Base-by-base conservation (phyloP, 2,113 vertebrate species). In the Noctilio leporinus region DNA sequence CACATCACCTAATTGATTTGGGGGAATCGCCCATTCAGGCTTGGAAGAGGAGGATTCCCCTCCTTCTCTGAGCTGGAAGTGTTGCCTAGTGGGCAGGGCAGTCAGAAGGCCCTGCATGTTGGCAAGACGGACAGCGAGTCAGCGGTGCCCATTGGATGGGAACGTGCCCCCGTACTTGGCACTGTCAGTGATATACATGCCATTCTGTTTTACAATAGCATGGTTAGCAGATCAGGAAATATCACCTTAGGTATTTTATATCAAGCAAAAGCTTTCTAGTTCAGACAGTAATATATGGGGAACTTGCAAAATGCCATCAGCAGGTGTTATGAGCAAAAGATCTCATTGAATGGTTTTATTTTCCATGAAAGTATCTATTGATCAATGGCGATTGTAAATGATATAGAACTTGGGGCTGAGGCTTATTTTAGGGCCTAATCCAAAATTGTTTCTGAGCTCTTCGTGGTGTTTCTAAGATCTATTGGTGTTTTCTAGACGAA, bases 191-290 rank as follows among this genome's bases (percentile, higher is more conserved):
- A 33, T 16, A 43, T 10, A 33, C 0, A 1, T 26, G 4, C 77
- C 0, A 3, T 57, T 49, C 22, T 64, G 10, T 80, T 88, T 59
- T 80, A 26, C 40, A 64, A 45, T 19, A 30, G 3, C 15, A 6
- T 76, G n/a, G 38, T 59, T 35, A 91, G 30, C 62, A 69, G 57
- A 69, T 57, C 49, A 38, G 59, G 86, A 86, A 87, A 94, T 70
- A 57, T 5, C 38, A 16, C 28, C 49, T 62, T 51, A 7, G 15
- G 16, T 47, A 20, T 93, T 75, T 90, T 35, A 26, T 19, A 65
- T 33, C 10, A 12, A 45, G 49, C 35, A 20, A 78, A 86, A 78
- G 43, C 45, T 47, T 59, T 88, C 62, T 59, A 64, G 38, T 93
- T 75, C 57, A 33, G 26, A 47, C 49, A 19, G 30, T 86, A 40